Base-by-base conservation (phyloP, 2,797 vertebrate species). In the Ctenopoma kingsleyae region DNA sequence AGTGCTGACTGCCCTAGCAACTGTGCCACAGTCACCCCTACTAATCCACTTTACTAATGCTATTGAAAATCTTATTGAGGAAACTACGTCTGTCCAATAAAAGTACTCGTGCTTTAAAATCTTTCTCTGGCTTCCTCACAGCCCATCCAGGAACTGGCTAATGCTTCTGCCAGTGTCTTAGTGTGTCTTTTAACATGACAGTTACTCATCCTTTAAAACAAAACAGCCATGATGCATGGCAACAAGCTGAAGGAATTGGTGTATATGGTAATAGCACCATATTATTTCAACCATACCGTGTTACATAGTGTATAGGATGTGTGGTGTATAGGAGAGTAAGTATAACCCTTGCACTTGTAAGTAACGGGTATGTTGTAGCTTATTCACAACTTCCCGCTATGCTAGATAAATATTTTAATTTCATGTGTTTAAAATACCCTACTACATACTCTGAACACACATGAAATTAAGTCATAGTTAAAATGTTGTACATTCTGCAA, bases 11-110 rank as follows among this genome's bases (percentile, higher is more conserved):
- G 30, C 30, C 30, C 30, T 32, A 32, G 8, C 7, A 32, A 32
- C 30, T 32, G 7, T 32, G 30, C 30, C 30, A 32, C 30, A 32
- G 30, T 32, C 30, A 8, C 8, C 30, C 7, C 8, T 9, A 32
- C 30, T 32, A 32, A 32, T 32, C 2, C n/a, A 53, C 10, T 62
- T 80, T 62, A 69, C 47, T 76, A 35, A 43, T 43, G 27, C 20
- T 47, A 19, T 17, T 25, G 20, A 63, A 64, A 62, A 46, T 54
- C 47, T 56, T 3, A 0, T 22, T 43, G 44, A 40, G 3, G n/a
- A 76, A 69, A 68, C 6, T n/a, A 30, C 53, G 25, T 52, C 4
- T 2, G 3, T 44, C 47, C 27, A 43, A 17, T 20, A 51, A 13
- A 67, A 46, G 17, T 5, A 38, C 32, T 30, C 40, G 36, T 36